phyloP scores from a whole-genome alignment of 2,888 invertebrate genomes.

The Ochlodes sylvanus region DNA sequence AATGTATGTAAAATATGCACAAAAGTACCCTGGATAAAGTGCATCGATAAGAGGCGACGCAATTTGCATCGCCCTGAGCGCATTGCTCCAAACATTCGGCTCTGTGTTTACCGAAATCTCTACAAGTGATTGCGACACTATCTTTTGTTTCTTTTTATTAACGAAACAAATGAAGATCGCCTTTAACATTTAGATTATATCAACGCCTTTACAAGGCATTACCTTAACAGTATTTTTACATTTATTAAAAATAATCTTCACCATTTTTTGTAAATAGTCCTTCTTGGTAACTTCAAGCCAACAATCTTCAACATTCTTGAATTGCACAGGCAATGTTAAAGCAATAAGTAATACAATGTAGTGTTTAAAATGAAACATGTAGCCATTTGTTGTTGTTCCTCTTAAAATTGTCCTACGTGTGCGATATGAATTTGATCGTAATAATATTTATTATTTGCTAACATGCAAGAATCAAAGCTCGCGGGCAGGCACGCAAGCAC shows the following conservation, averaged over 20 bases:
- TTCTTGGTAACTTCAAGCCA: too few species aligned
- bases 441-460: conserved; percentile 66
- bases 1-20: conserved; percentile 82
- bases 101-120: conserved; percentile 72
- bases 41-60: conserved; percentile 77
- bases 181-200: background rate
- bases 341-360: too few species aligned
- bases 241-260: too few species aligned
- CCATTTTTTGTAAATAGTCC: too few species aligned
- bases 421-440: conserved; percentile 69
- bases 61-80: conserved; percentile 79
- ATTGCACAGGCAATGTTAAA: too few species aligned
- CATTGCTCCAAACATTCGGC: conserved; percentile 63
- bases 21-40: conserved; percentile 81
- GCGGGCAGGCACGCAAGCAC: conserved; percentile 73
- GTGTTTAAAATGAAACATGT: too few species aligned
- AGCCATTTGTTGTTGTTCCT: conserved; percentile 32
- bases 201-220: too few species aligned
- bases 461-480: conserved; percentile 67
- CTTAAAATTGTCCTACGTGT: conserved; percentile 56
- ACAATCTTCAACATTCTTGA: too few species aligned
- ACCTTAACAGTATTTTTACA: background rate
- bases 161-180: background rate
- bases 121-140: conserved; percentile 25
- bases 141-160: background rate